A percentile compares a stretch with the other conserved stretches of the same genome.
phyloP scores from a whole-genome alignment of 2,113 vertebrate species.

The Mola mola region DNA sequence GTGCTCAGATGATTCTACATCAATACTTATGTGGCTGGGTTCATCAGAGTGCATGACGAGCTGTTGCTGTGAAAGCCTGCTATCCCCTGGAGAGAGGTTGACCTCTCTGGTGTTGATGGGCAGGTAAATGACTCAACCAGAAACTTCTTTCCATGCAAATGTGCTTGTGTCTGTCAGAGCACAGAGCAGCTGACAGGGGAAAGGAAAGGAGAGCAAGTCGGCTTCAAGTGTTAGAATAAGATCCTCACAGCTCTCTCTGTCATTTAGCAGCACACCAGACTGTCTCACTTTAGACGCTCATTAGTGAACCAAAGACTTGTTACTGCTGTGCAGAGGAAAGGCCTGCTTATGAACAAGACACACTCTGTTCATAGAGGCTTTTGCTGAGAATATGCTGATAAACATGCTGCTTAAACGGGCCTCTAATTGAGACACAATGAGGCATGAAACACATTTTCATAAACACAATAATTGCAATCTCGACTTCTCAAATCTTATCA shows the following conservation, averaged over 20 bases:
- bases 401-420: slow-evolving; percentile 35
- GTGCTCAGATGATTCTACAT: slow-evolving; percentile 79
- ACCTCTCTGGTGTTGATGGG: slow-evolving; percentile 78
- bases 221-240: slow-evolving; percentile 83
- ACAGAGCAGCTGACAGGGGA: slow-evolving; percentile 82
- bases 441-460: slow-evolving; percentile 36
- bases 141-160: slow-evolving; percentile 83
- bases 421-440: slow-evolving; percentile 30
- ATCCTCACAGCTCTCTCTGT: slow-evolving; percentile 75
- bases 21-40: slow-evolving; percentile 72
- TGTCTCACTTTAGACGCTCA: slow-evolving; percentile 65
- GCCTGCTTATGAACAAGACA: slow-evolving; percentile 35
- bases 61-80: slow-evolving; percentile 26
- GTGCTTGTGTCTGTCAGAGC: slow-evolving; percentile 84
- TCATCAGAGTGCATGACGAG: slow-evolving; percentile 52
- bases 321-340: slow-evolving; percentile 50
- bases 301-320: slow-evolving; percentile 73
- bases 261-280: slow-evolving; percentile 78
- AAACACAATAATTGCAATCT: slow-evolving; percentile 42
- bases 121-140: slow-evolving; percentile 73
- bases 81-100: slow-evolving; percentile 55
- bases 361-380: slow-evolving; percentile 30
- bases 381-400: slow-evolving; percentile 41
- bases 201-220: slow-evolving; percentile 81
- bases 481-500: slow-evolving; percentile 21